phyloP scores from a whole-genome alignment of 2,888 invertebrate species.

The Cheiracanthium punctorium region DNA sequence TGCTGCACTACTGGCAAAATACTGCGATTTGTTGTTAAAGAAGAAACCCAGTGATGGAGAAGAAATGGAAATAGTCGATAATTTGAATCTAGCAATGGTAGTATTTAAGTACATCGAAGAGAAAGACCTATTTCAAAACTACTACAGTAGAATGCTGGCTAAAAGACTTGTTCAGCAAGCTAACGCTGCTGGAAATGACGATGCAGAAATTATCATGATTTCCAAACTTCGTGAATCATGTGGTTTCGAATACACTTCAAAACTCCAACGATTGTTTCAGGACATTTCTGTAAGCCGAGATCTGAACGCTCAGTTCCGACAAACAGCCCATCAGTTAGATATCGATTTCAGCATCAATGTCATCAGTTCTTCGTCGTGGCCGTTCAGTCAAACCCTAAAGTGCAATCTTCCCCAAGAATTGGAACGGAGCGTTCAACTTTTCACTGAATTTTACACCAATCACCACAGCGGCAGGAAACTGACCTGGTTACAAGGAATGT shows the following conservation, averaged over 20 bases:
- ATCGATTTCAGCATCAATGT: conserved; percentile 65
- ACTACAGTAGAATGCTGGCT: conserved; percentile 99
- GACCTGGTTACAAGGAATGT: conserved; percentile 98
- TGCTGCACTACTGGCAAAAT: conserved; percentile 96
- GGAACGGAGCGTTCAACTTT: conserved; percentile 93
- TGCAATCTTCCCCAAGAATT: conserved; percentile 80
- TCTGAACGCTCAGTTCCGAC: conserved; percentile 93
- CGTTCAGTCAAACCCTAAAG: conserved; percentile 45
- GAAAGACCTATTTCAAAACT: conserved; percentile 99
- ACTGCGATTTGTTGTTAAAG: conserved; percentile 96
- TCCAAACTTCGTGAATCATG: conserved; percentile 98
- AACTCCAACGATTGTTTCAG: conserved; percentile 98
- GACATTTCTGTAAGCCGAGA: conserved; percentile 97
- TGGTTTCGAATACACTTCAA: conserved; percentile 99
- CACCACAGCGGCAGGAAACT: conserved; percentile 97
- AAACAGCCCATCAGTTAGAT: conserved; percentile 73
- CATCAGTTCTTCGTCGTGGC: conserved; percentile 52
- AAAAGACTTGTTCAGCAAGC: conserved; percentile 90
- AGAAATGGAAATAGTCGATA: conserved; percentile 93
- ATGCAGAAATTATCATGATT: conserved; percentile 99
- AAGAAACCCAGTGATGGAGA: conserved; percentile 99
- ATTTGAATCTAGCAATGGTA: conserved; percentile 98
- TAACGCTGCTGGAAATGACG: conserved; percentile 80
- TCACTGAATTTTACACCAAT: conserved; percentile 95
- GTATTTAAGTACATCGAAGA: conserved; percentile 99